Conservation (phyloP, 2,113 vertebrate genomes). For the Heterotis niloticus region DNA sequence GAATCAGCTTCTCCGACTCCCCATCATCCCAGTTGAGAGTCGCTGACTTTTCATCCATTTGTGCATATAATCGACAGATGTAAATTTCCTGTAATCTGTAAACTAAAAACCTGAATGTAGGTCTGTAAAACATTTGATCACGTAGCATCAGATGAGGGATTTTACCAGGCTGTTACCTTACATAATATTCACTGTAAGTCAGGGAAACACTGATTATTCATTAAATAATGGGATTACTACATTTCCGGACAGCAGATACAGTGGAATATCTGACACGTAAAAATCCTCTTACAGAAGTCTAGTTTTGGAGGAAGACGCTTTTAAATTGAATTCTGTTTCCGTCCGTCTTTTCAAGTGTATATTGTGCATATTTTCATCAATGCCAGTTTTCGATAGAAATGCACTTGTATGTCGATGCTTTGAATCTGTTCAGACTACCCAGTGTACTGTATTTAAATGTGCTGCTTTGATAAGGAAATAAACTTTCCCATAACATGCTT, state of each 20-base stretch:
- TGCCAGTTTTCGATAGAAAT: slow-evolving; percentile 41
- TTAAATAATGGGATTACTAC: too few relatives aligned
- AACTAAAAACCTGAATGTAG: background rate
- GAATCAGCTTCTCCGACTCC: background rate
- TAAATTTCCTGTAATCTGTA: too few relatives aligned
- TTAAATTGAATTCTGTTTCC: background rate
- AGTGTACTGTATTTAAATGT: slow-evolving; percentile 51
- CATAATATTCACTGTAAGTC: slow-evolving; percentile 7
- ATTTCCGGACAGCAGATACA: too few relatives aligned
- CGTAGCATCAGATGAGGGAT: slow-evolving; percentile 28
- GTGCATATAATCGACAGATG: too few relatives aligned
- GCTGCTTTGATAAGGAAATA: slow-evolving; percentile 65
- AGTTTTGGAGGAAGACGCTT: background rate
- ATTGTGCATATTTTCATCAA: slow-evolving; percentile 48
- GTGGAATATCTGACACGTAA: slow-evolving; percentile 2
- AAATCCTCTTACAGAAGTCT: background rate
- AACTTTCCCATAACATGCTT: slow-evolving; percentile 47
- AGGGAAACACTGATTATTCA: background rate
- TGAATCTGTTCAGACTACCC: slow-evolving; percentile 48
- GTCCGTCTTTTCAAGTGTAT: slow-evolving; percentile 31
- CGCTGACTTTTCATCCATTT: background rate
- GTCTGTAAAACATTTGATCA: slow-evolving; percentile 21
- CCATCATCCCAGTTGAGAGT: background rate
- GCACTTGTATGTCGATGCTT: slow-evolving; percentile 40
- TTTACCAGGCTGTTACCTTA: slow-evolving; percentile 22